A percentile compares a stretch with the other conserved stretches of the same genome.
phyloP scores from a whole-genome alignment of 2,888 invertebrate species.

The Catocala fraxini region DNA sequence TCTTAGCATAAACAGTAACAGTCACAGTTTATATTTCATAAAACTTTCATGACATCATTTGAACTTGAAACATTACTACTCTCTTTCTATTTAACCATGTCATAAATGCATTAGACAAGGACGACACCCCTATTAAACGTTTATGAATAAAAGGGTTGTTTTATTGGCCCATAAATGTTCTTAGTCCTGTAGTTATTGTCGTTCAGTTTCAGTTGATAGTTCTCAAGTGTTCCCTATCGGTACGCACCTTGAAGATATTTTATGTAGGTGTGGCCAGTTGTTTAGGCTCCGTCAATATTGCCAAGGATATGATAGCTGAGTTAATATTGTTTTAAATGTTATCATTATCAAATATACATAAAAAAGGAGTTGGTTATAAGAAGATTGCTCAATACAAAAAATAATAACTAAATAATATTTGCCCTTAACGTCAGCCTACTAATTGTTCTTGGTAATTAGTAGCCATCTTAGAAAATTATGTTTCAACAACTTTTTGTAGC shows the following conservation, averaged over 20 bases:
- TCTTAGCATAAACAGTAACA: neutral
- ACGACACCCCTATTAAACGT: neutral
- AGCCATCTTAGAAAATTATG: too few relatives aligned
- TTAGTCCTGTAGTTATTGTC: neutral
- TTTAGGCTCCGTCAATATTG: conserved; percentile 26
- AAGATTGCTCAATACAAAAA: too few relatives aligned
- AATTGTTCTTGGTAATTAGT: too few relatives aligned
- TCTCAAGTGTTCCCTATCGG: conserved; percentile 34
- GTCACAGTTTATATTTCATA: too few relatives aligned
- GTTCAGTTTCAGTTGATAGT: conserved; percentile 1
- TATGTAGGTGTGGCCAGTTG: conserved; percentile 32
- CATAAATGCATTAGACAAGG: neutral
- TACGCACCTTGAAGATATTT: conserved; percentile 32
- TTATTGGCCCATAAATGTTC: neutral
- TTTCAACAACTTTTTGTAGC: too few relatives aligned
- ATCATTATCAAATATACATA: too few relatives aligned
- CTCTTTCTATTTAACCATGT: too few relatives aligned
- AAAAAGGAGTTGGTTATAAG: too few relatives aligned
- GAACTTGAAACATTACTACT: too few relatives aligned
- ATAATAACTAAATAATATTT: too few relatives aligned
- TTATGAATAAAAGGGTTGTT: conserved; percentile 4
- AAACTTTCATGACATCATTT: too few relatives aligned
- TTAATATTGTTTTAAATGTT: conserved; percentile 15
- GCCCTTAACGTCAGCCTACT: too few relatives aligned
- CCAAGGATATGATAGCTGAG: conserved; percentile 28